Conservation (phyloP, 2,113 vertebrate genomes). For the Pangasianodon gigas region DNA sequence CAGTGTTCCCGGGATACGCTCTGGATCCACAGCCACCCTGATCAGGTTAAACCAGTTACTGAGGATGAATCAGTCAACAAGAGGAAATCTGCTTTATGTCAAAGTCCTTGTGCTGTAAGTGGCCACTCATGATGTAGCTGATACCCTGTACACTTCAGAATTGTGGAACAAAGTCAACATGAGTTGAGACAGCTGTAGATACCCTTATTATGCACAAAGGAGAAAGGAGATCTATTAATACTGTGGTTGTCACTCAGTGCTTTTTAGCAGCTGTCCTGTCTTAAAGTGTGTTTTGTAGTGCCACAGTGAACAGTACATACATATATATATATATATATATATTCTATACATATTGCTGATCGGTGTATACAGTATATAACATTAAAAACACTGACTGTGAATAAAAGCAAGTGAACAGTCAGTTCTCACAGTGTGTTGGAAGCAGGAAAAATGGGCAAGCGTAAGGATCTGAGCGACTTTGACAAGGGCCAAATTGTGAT, state of each 20-base stretch:
- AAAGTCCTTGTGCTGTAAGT: not conserved
- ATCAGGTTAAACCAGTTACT: not conserved
- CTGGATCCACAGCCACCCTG: not conserved
- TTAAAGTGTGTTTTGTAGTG: not conserved
- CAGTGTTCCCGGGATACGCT: not conserved
- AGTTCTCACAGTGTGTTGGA: too few species aligned
- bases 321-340: not conserved
- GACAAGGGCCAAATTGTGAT: too few species aligned
- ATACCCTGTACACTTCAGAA: not conserved
- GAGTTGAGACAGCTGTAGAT: not conserved
- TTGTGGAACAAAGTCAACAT: not conserved
- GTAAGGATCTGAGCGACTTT: too few species aligned
- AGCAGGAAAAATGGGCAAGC: too few species aligned
- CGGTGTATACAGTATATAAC: too few species aligned
- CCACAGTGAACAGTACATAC: not conserved
- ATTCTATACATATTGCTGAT: not conserved
- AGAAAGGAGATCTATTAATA: not conserved
- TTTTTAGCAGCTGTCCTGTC: conserved; percentile 7
- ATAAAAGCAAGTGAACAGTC: too few species aligned
- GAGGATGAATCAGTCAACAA: not conserved
- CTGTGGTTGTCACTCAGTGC: not conserved
- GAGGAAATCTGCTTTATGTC: not conserved
- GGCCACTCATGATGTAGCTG: not conserved
- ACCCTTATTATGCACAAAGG: not conserved
- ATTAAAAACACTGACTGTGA: too few species aligned